Conservation (phyloP, 2,797 vertebrate genomes). For the Parambassis ranga region DNA sequence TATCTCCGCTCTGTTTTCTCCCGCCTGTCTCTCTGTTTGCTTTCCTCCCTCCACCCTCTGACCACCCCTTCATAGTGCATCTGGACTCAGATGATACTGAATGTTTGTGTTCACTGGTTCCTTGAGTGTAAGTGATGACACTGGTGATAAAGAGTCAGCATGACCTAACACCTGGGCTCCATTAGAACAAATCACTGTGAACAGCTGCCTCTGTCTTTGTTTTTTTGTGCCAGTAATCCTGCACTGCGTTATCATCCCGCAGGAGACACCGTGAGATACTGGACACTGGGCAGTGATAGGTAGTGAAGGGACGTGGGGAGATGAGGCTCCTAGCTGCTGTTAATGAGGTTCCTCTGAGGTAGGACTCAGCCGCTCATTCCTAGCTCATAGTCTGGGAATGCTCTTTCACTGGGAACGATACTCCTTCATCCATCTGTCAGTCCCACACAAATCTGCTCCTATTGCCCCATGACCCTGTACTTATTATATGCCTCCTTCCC, state of each 20-base stretch:
- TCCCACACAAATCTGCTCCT: slow-evolving; percentile 17
- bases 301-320: slow-evolving; percentile 24
- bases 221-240: slow-evolving; percentile 21
- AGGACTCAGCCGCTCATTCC: slow-evolving; percentile 46
- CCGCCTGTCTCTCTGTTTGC: slow-evolving; percentile 19
- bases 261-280: slow-evolving; percentile 23
- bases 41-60: slow-evolving; percentile 19
- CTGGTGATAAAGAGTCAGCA: slow-evolving; percentile 35
- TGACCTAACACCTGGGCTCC: slow-evolving; percentile 51
- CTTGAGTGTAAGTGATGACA: slow-evolving; percentile 51
- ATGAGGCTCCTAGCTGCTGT: slow-evolving; percentile 43
- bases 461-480: background rate
- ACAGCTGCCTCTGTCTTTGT: slow-evolving; percentile 45
- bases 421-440: slow-evolving; percentile 57
- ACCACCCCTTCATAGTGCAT: slow-evolving; percentile 39
- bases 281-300: slow-evolving; percentile 41
- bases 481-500: background rate
- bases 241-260: slow-evolving; percentile 34
- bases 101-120: slow-evolving; percentile 42
- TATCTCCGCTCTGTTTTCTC: slow-evolving; percentile 11
- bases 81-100: slow-evolving; percentile 37
- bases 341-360: slow-evolving; percentile 55
- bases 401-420: slow-evolving; percentile 52
- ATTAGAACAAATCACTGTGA: slow-evolving; percentile 38
- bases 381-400: slow-evolving; percentile 77